These are phyloP conservation scores for Pogonomyrmex barbatus DNA, from an alignment of 1,140 invertebrate species.

Conservation along the genomic window DNA sequence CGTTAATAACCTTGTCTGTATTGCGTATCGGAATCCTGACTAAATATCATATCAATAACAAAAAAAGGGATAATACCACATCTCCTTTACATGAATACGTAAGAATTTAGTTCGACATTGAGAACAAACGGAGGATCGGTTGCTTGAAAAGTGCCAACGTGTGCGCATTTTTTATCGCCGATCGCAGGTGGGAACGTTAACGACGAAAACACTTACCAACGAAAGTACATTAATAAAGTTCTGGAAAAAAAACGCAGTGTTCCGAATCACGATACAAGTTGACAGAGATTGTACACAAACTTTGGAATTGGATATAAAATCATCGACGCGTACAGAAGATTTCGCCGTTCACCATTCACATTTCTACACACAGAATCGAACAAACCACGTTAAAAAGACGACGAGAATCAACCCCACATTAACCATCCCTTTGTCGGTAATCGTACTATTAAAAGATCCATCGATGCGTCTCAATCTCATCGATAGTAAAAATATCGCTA, in stretches of 20 bases:
- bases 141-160: not conserved
- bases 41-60: constrained; percentile 17
- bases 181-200: not conserved
- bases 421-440: constrained; percentile 19
- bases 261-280: constrained; percentile 7
- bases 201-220: constrained; percentile 29
- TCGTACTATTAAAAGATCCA: constrained; percentile 20
- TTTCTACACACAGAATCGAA: constrained; percentile 5
- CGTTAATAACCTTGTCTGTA: constrained; percentile 42
- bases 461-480: not conserved
- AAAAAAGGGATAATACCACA: constrained; percentile 25
- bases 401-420: constrained; percentile 29
- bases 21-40: constrained; percentile 41
- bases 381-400: constrained; percentile 17
- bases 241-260: constrained; percentile 9
- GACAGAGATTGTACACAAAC: not conserved
- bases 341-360: constrained; percentile 28
- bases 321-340: constrained; percentile 45
- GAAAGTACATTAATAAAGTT: not conserved
- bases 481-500: constrained; percentile 22
- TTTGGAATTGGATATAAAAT: constrained; percentile 43
- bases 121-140: not conserved
- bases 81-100: not conserved
- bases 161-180: not conserved
- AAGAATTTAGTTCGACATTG: constrained; percentile 6